A percentile compares a stretch with the other conserved stretches of the same genome.
These are phyloP conservation scores for Ceratina japonica DNA, from an alignment of 1,140 invertebrate species.

Conservation along the genomic window DNA sequence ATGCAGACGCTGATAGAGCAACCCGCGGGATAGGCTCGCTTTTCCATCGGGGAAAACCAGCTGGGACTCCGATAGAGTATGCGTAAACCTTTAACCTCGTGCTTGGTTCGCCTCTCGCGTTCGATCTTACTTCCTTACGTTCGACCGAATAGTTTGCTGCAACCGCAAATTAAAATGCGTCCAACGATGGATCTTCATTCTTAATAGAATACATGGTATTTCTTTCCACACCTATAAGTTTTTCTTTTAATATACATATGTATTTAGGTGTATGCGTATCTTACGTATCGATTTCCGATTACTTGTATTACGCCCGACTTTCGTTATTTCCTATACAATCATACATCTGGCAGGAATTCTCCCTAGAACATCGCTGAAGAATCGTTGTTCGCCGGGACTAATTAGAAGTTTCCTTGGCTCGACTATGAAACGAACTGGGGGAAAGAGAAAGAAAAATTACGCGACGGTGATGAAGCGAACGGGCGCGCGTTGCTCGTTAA, in stretches of 20 bases:
- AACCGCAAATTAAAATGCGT: too few species aligned
- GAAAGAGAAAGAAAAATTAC: not conserved
- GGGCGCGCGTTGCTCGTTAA: conserved; percentile 30
- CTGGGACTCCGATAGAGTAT: conserved; percentile 7
- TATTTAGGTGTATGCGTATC: too few species aligned
- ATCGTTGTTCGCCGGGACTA: conserved; percentile 19
- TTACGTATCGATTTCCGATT: too few species aligned
- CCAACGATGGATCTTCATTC: too few species aligned
- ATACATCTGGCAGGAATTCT: not conserved
- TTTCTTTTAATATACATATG: not conserved
- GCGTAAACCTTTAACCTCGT: not conserved
- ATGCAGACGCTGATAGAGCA: conserved; percentile 53
- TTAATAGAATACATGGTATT: too few species aligned
- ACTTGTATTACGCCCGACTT: not conserved
- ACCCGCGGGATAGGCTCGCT: not conserved
- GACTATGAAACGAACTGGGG: not conserved
- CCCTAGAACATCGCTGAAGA: not conserved
- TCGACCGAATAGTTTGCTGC: too few species aligned
- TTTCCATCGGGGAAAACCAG: not conserved
- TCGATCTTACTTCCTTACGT: not conserved
- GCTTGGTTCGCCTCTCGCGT: not conserved
- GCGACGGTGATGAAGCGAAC: conserved; percentile 13
- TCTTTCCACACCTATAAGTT: not conserved
- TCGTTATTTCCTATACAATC: not conserved
- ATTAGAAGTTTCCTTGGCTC: conserved; percentile 31